Percentiles rank a stretch among this genome's conserved stretches.
phyloP scores from a whole-genome alignment of 2,113 vertebrate genomes.

The Phrynocephalus versicolor region DNA sequence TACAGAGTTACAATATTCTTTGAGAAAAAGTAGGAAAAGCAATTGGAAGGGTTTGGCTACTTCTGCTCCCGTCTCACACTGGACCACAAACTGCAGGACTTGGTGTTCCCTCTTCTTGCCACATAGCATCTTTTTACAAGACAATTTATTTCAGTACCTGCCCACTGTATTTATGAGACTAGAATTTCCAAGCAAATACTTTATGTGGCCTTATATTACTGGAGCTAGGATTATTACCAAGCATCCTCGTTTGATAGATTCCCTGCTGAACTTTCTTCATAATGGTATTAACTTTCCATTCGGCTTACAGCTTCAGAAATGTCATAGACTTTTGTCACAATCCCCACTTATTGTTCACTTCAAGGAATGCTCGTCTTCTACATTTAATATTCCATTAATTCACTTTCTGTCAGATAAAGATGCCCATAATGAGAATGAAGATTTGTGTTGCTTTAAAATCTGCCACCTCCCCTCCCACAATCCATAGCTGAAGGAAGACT shows the following conservation, averaged over 20 bases:
- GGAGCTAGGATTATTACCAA: conserved; percentile 17
- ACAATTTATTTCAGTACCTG: conserved; percentile 35
- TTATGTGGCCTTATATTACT: conserved; percentile 30
- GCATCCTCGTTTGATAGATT: conserved; percentile 19
- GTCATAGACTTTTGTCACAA: conserved; percentile 2
- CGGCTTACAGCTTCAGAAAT: conserved; percentile 28
- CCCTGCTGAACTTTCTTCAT: conserved; percentile 17
- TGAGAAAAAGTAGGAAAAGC: neutral
- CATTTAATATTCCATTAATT: conserved; percentile 37
- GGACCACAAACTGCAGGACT: conserved; percentile 19
- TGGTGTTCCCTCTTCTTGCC: conserved; percentile 22
- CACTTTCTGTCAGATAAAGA: neutral
- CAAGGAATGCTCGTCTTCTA: conserved; percentile 8
- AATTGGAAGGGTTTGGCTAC: neutral
- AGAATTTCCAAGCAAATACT: conserved; percentile 32
- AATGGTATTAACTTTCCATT: conserved; percentile 24
- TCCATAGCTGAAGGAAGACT: neutral
- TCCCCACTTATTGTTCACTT: conserved; percentile 13
- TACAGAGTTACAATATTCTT: conserved; percentile 7
- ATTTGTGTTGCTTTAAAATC: conserved; percentile 9
- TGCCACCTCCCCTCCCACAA: neutral
- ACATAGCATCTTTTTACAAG: conserved; percentile 8
- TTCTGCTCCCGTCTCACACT: conserved; percentile 31
- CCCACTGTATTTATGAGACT: conserved; percentile 22
- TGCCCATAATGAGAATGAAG: conserved; percentile 4